phyloP scores from a whole-genome alignment of 2,888 invertebrate species.

The Amphipoea oculea region DNA sequence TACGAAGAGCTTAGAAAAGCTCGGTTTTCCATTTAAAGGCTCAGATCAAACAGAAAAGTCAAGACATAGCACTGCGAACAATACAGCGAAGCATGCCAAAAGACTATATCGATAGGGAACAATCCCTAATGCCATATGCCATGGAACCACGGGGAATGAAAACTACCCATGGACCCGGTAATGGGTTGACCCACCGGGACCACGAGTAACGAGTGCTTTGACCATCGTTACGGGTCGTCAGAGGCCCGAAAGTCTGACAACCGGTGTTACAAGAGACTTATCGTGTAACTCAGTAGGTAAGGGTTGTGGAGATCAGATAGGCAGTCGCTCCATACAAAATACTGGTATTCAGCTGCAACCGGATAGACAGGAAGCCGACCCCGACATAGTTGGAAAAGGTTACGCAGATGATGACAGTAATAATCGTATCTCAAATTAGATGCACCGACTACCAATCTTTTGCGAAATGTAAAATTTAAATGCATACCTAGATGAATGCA shows the following conservation, averaged over 20 bases:
- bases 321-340: not conserved
- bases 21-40: too few relatives aligned
- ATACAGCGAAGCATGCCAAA: too few relatives aligned
- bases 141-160: not conserved
- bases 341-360: not conserved
- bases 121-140: not conserved
- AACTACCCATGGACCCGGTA: not conserved
- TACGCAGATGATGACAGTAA: not conserved
- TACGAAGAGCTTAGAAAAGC: too few relatives aligned
- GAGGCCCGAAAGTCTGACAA: not conserved
- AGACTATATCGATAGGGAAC: not conserved
- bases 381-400: not conserved
- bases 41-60: too few relatives aligned
- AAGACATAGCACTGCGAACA: too few relatives aligned
- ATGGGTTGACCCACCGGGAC: not conserved
- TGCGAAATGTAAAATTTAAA: slow-evolving; percentile 16
- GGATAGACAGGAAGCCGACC: not conserved
- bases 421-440: not conserved
- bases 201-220: not conserved
- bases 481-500: too few relatives aligned
- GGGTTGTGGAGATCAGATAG: not conserved
- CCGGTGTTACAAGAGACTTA: not conserved
- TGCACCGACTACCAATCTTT: not conserved
- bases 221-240: not conserved
- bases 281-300: not conserved